Base-by-base conservation (phyloP, 1,140 invertebrate species). In the Pissodes strobi region DNA sequence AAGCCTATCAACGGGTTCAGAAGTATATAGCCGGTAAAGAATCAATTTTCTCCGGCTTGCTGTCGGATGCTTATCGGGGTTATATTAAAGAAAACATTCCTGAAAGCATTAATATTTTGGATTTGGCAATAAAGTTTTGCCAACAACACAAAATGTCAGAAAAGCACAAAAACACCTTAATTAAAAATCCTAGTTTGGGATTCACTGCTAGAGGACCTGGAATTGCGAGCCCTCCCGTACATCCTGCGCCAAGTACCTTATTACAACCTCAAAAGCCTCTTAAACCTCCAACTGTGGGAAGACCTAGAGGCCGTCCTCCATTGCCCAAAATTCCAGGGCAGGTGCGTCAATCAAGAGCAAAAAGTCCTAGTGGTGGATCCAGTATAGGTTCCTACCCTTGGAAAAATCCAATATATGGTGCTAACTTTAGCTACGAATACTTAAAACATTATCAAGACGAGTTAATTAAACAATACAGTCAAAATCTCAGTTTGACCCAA, bases 61-160 rank as follows among this genome's bases (percentile, higher is more conserved):
- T 89, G 0, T 78, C 83, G 1, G 86, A 88, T 34, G 82, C 82
- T 17, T 88, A 86, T 64, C 87, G 85, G 71, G 76, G 75, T 0
- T 81, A 79, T 25, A 78, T 75, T 15, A 77, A 76, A 15, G 76
- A 80, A 25, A 79, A 80, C 66, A 59, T 79, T 9, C 72, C 74
- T 2, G 74, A 77, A 15, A 76, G 71, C 53, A 66, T 69, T 0
- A 80, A 79, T 63, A 61, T 75, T 5, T 55, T 79, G 5, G 79
- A 81, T 67, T 68, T 76, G 21, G 79, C 79, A 10, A 69, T 76
- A 4, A 81, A 80, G 66, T 74, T 77, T 38, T 80, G 79, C 51
- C 67, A 76, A 55, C 78, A 79, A 58, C 72, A 76, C 61, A 74
- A 72, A 67, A 64, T 61, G 12, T 67, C 45, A 10, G 69, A 73